Percentiles rank a stretch among this genome's conserved stretches.
Evolutionary conservation across 2,113 vertebrate genomes (phyloP).

Genomic region (Albula goreensis): DNA sequence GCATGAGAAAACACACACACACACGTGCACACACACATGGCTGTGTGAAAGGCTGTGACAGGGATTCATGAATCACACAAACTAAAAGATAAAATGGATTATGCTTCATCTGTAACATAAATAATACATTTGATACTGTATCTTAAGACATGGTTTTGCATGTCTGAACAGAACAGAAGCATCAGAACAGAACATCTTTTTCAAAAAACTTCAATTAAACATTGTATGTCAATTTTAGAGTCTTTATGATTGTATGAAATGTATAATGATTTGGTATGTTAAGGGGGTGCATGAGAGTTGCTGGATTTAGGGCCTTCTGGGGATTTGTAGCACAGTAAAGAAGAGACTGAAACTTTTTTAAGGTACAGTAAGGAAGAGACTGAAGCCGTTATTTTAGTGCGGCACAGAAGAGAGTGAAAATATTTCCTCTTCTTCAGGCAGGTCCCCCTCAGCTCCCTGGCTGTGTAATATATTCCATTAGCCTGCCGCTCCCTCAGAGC

Average conservation of each 20-base stretch:
- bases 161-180: no score
- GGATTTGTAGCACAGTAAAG: no score
- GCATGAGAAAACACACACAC: neutral
- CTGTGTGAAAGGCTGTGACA: neutral
- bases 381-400: no score
- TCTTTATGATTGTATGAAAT: no score
- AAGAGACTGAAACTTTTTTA: no score
- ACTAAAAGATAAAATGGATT: neutral
- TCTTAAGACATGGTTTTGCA: neutral
- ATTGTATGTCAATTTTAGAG: no score
- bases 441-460: neutral
- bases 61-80: neutral
- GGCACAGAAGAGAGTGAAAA: neutral
- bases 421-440: neutral
- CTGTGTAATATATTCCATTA: neutral
- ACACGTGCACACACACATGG: conserved; percentile 15
- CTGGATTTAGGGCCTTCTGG: no score
- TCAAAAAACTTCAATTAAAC: no score
- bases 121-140: neutral
- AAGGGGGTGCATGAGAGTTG: no score
- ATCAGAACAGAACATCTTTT: no score
- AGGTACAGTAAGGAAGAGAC: no score
- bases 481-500: neutral
- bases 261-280: no score
- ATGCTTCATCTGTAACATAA: neutral